Conservation (phyloP, 53 echinoderm and acorn worm genomes). For the Hippasteria phrygiana region DNA sequence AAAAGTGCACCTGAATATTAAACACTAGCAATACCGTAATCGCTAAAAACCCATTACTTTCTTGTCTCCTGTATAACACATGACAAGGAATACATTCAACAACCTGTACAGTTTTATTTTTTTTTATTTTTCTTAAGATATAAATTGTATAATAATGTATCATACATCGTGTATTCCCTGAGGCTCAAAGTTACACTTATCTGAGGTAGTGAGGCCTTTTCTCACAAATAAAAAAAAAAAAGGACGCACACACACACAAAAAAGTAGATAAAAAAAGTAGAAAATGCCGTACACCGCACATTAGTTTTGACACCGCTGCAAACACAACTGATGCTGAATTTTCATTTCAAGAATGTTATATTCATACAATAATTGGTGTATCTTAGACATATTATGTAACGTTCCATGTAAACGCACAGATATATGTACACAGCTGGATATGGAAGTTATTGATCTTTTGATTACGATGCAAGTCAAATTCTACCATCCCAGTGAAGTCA, state of each 20-base stretch:
- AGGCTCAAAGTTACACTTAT: slow-evolving; percentile 38
- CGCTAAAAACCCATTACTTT: slow-evolving; percentile 13
- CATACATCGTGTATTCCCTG: slow-evolving; percentile 51
- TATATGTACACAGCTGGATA: background rate
- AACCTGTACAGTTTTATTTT: slow-evolving; percentile 40
- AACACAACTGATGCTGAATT: background rate
- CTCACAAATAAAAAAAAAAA: slow-evolving; percentile 11
- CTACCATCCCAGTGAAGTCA: too few species aligned
- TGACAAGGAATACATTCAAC: slow-evolving; percentile 55
- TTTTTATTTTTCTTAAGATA: slow-evolving; percentile 52
- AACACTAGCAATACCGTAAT: slow-evolving; percentile 9
- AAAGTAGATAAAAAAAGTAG: slow-evolving; percentile 25
- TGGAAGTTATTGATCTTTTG: slow-evolving; percentile 8
- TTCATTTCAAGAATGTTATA: too few species aligned
- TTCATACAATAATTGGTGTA: too few species aligned
- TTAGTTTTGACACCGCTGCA: slow-evolving; percentile 7
- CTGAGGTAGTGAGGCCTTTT: slow-evolving; percentile 45
- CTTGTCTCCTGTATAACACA: background rate
- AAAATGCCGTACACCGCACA: slow-evolving; percentile 33
- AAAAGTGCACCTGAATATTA: slow-evolving; percentile 50
- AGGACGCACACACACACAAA: background rate
- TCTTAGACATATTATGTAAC: background rate
- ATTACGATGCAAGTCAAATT: too few species aligned
- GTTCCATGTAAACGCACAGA: background rate
- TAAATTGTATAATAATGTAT: slow-evolving; percentile 62